phyloP scores from a whole-genome alignment of 1,140 invertebrate species.

The Acromyrmex echinatior region DNA sequence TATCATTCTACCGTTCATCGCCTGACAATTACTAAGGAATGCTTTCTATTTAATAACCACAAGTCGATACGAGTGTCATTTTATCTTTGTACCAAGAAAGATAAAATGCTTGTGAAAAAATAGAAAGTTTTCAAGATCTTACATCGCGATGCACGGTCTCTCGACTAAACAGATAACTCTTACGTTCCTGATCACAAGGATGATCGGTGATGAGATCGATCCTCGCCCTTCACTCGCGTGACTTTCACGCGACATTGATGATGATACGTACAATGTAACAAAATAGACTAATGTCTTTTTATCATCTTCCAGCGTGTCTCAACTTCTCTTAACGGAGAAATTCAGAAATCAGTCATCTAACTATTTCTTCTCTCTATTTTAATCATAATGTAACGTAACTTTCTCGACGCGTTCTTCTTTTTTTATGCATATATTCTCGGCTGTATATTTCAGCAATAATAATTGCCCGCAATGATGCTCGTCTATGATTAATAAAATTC shows the following conservation, averaged over 20 bases:
- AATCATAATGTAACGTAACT: slow-evolving; percentile 17
- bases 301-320: neutral
- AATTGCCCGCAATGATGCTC: neutral
- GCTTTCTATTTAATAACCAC: too few relatives aligned
- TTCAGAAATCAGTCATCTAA: neutral
- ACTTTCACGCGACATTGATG: neutral
- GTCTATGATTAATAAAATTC: neutral
- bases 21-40: neutral
- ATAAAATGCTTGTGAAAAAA: too few relatives aligned
- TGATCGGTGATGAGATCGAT: neutral
- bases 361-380: neutral
- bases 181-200: neutral
- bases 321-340: neutral
- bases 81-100: too few relatives aligned
- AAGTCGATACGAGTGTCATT: too few relatives aligned
- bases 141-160: neutral
- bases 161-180: neutral
- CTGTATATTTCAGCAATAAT: neutral
- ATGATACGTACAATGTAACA: slow-evolving; percentile 2
- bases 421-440: neutral
- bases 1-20: neutral
- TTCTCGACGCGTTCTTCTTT: neutral
- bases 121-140: neutral
- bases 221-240: neutral
- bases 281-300: slow-evolving; percentile 24